These are phyloP conservation scores for Drosophila melanocephala DNA, from an alignment of 2,888 invertebrate genomes.

Conservation along the genomic window DNA sequence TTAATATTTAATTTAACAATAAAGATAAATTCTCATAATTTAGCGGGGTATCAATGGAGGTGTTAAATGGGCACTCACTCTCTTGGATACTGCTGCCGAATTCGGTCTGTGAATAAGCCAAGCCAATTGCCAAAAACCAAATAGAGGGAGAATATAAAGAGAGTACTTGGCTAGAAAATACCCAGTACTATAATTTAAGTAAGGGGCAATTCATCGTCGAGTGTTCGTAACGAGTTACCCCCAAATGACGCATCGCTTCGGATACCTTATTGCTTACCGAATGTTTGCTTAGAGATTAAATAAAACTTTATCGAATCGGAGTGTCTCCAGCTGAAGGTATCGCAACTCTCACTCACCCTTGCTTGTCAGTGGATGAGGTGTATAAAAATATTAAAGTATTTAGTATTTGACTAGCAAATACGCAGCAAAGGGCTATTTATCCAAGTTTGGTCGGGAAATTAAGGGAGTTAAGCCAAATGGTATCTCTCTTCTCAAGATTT, in stretches of 20 bases:
- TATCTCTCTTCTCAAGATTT: not conserved
- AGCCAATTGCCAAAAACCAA: constrained; percentile 8
- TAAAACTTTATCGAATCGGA: not conserved
- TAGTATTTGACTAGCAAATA: too few species aligned
- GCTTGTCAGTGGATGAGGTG: not conserved
- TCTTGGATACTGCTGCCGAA: constrained; percentile 22
- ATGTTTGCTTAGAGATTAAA: not conserved
- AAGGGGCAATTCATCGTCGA: too few species aligned
- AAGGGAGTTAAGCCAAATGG: not conserved
- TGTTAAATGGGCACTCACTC: constrained; percentile 62
- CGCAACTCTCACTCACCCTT: not conserved
- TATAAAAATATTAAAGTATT: too few species aligned
- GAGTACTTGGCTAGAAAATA: constrained; percentile 6
- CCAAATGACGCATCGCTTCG: not conserved
- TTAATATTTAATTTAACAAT: constrained; percentile 37
- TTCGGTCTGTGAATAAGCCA: constrained; percentile 31
- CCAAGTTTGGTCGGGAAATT: not conserved
- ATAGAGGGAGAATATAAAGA: not conserved
- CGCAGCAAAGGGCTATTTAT: not conserved
- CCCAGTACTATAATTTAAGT: not conserved
- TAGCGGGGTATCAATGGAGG: constrained; percentile 52
- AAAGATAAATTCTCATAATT: constrained; percentile 35
- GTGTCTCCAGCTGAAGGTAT: not conserved
- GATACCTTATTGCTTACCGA: not conserved
- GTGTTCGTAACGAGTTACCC: not conserved